phyloP scores from a whole-genome alignment of 2,888 invertebrate genomes.

The Agrochola litura region DNA sequence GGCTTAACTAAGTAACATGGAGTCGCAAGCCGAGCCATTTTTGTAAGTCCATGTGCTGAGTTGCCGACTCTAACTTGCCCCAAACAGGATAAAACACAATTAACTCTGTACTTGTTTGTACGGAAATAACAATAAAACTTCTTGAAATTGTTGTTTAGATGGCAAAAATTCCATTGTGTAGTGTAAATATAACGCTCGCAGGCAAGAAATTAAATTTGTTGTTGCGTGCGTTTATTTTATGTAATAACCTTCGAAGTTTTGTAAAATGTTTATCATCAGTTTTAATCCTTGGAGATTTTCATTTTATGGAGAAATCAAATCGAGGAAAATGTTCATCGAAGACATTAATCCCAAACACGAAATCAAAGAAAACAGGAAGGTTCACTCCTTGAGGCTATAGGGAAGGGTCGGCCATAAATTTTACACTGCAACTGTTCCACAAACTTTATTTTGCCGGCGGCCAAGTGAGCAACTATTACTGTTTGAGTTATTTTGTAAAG shows the following conservation, averaged over 20 bases:
- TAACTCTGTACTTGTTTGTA: constrained; percentile 46
- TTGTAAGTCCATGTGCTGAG: constrained; percentile 34
- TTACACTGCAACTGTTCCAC: constrained; percentile 62
- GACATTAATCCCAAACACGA: constrained; percentile 27
- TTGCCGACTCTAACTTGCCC: constrained; percentile 28
- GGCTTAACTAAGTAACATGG: constrained; percentile 45
- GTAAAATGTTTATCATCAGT: neutral
- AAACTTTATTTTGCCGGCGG: constrained; percentile 54
- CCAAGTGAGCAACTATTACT: constrained; percentile 42
- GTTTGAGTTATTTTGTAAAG: constrained; percentile 32
- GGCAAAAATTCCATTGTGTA: constrained; percentile 11
- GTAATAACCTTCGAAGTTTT: constrained; percentile 9
- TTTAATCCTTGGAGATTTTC: neutral
- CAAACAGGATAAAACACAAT: constrained; percentile 56
- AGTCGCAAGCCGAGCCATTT: constrained; percentile 39
- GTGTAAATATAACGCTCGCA: constrained; percentile 10
- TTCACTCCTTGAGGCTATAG: constrained; percentile 39
- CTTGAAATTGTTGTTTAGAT: constrained; percentile 43
- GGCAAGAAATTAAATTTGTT: constrained; percentile 15
- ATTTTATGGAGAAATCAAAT: constrained; percentile 6
- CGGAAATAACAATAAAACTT: constrained; percentile 51
- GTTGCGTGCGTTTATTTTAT: neutral
- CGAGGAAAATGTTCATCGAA: constrained; percentile 21
- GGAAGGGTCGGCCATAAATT: constrained; percentile 62
- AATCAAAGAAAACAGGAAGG: constrained; percentile 49